Evolutionary conservation across 2,113 vertebrate genomes (phyloP).

Genomic region (Carettochelys insculpta): DNA sequence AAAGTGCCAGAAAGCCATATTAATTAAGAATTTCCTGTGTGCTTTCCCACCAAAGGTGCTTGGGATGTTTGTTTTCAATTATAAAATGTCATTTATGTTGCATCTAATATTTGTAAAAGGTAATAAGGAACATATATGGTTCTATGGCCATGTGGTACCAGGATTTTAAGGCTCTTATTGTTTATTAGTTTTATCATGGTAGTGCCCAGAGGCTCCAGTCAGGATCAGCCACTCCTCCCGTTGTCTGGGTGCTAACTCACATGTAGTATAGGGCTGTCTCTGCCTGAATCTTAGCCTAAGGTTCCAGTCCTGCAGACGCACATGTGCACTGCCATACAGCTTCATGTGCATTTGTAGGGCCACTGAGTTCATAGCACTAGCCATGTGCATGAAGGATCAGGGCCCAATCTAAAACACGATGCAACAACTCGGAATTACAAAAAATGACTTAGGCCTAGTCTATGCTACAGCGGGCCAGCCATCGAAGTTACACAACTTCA

Average conservation of each 20-base stretch:
- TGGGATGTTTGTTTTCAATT: not conserved
- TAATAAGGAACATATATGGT: conserved; percentile 32
- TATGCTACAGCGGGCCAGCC: no score
- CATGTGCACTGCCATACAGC: not conserved
- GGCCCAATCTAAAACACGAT: not conserved
- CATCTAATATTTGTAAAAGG: not conserved
- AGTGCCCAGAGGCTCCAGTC: not conserved
- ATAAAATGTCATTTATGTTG: not conserved
- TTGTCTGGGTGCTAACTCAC: not conserved
- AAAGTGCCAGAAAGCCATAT: conserved; percentile 50
- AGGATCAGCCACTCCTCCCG: not conserved
- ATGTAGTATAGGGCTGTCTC: not conserved
- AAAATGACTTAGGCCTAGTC: not conserved
- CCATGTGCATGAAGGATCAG: not conserved
- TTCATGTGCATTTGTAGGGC: not conserved
- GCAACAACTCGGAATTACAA: not conserved
- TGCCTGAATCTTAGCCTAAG: not conserved
- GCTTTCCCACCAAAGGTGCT: not conserved
- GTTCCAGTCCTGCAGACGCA: not conserved
- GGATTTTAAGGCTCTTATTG: not conserved
- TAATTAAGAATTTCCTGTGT: not conserved
- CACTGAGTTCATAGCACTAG: not conserved
- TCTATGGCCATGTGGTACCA: not conserved
- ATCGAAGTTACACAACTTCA: no score
- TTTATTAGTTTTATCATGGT: not conserved